These are phyloP conservation scores for Luffia ferchaultella DNA, from an alignment of 2,888 invertebrate genomes.

Conservation along the genomic window DNA sequence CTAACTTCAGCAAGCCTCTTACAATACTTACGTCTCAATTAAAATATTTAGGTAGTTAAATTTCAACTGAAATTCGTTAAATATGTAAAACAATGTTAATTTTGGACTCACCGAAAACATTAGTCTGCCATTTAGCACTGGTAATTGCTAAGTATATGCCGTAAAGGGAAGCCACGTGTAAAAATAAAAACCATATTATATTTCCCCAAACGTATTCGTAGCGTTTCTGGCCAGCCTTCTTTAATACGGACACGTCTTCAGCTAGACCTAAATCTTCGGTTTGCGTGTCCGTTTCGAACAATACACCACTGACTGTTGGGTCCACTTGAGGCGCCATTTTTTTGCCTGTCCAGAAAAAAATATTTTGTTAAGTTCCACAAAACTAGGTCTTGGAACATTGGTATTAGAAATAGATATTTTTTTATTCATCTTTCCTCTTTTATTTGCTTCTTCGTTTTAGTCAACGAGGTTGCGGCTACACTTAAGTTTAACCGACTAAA, in stretches of 20 bases:
- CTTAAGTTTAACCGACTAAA: too few relatives aligned
- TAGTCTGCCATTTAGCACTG: conserved; percentile 72
- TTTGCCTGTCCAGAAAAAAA: conserved; percentile 4
- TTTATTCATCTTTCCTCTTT: not conserved
- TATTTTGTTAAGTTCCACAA: not conserved
- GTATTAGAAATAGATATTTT: not conserved
- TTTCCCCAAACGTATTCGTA: conserved; percentile 76
- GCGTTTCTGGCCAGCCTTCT: conserved; percentile 56
- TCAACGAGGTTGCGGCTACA: too few relatives aligned
- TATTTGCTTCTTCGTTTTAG: too few relatives aligned
- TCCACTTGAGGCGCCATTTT: conserved; percentile 65
- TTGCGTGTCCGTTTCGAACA: conserved; percentile 73
- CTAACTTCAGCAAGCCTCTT: too few relatives aligned
- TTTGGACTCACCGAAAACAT: conserved; percentile 67
- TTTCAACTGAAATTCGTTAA: too few relatives aligned
- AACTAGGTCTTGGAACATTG: not conserved
- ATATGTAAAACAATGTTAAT: too few relatives aligned
- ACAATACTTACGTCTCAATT: too few relatives aligned
- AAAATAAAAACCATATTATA: conserved; percentile 70
- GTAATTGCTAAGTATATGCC: conserved; percentile 72
- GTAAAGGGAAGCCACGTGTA: conserved; percentile 72
- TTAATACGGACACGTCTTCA: conserved; percentile 62
- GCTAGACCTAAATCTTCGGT: conserved; percentile 67
- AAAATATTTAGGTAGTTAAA: too few relatives aligned
- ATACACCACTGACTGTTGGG: conserved; percentile 61